A percentile compares a stretch with the other conserved stretches of the same genome.
Evolutionary conservation across 2,797 vertebrate genomes (phyloP).

Genomic region (Diceros bicornis): DNA sequence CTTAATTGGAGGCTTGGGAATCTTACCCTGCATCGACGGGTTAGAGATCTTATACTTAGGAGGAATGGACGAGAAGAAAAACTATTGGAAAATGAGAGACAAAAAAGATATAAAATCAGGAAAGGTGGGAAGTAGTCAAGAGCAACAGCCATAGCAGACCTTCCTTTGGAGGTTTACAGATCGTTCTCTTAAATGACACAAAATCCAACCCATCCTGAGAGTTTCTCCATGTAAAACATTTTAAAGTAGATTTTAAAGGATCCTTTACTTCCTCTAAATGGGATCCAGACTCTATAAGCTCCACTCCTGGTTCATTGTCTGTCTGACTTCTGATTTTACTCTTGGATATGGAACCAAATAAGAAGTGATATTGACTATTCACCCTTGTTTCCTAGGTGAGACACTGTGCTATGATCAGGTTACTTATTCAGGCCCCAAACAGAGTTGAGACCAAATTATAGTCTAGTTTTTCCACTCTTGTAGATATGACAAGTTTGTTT

Average conservation of each 20-base stretch:
- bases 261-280: background rate
- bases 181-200: background rate
- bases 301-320: background rate
- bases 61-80: background rate
- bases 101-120: background rate
- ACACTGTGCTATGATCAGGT: background rate
- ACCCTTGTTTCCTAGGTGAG: background rate
- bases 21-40: background rate
- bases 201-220: background rate
- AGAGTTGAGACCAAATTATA: background rate
- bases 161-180: background rate
- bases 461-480: background rate
- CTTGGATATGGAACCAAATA: background rate
- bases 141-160: background rate
- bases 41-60: background rate
- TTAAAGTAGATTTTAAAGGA: conserved; percentile 12
- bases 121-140: background rate
- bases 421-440: background rate
- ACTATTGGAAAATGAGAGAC: background rate
- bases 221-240: background rate
- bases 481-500: background rate
- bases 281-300: background rate
- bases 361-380: background rate
- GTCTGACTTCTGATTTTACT: conserved; percentile 1
- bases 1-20: background rate